phyloP scores from a whole-genome alignment of 2,888 invertebrate species.

The Netelia virgata region DNA sequence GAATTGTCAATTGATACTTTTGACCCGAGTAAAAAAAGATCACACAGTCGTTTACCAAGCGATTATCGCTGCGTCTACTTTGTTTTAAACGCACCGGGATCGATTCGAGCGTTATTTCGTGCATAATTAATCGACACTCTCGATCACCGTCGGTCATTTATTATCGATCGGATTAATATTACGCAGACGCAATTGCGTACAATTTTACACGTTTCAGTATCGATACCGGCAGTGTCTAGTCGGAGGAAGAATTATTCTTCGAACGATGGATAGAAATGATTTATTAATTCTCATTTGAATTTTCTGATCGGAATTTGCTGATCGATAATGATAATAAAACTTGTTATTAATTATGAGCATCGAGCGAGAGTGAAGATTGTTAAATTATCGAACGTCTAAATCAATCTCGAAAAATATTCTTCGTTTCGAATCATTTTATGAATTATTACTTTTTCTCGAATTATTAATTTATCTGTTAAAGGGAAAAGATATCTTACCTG shows the following conservation, averaged over 20 bases:
- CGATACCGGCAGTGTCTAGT: too few species aligned
- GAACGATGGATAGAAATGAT: too few species aligned
- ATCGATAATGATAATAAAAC: background rate
- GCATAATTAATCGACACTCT: too few species aligned
- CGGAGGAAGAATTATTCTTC: too few species aligned
- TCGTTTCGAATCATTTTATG: background rate
- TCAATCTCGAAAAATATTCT: background rate
- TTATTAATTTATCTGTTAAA: background rate
- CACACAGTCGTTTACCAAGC: background rate
- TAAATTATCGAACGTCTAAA: background rate
- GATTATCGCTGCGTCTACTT: background rate
- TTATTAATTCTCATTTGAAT: too few species aligned
- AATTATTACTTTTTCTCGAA: background rate
- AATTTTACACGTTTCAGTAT: too few species aligned
- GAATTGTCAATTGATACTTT: slow-evolving; percentile 19
- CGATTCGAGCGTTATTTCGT: too few species aligned
- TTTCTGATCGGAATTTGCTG: background rate
- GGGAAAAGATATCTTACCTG: slow-evolving; percentile 21
- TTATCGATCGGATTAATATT: too few species aligned
- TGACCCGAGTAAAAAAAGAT: slow-evolving; percentile 10
- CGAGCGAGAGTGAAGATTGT: background rate
- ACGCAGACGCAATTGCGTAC: too few species aligned
- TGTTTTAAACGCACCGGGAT: too few species aligned
- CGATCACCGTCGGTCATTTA: too few species aligned
- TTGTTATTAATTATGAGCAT: background rate